These are phyloP conservation scores for Dryadula phaetusa DNA, from an alignment of 2,888 invertebrate genomes.

Conservation along the genomic window DNA sequence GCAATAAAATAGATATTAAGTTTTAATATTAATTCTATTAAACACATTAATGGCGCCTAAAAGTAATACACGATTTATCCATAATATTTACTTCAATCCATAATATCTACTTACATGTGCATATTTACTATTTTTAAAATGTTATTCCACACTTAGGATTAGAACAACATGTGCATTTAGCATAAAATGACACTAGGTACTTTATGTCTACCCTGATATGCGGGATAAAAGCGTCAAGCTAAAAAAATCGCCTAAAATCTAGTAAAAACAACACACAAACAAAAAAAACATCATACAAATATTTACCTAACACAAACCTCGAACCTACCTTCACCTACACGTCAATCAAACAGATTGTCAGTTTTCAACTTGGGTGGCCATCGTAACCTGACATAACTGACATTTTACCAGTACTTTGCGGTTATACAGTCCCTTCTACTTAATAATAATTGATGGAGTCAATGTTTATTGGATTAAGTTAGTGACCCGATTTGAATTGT, in stretches of 20 bases:
- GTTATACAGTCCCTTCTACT: neutral
- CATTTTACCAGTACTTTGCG: constrained; percentile 4
- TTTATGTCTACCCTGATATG: too few relatives aligned
- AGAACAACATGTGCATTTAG: too few relatives aligned
- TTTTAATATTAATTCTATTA: too few relatives aligned
- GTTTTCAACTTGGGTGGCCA: constrained; percentile 8
- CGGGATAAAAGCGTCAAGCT: neutral
- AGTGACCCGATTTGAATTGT: constrained; percentile 1
- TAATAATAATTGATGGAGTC: neutral
- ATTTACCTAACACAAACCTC: neutral
- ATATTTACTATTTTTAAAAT: too few relatives aligned
- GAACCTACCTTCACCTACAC: neutral
- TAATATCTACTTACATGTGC: too few relatives aligned
- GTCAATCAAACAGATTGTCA: constrained; percentile 1
- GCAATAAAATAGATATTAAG: too few relatives aligned
- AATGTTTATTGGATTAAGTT: neutral
- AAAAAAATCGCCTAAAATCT: neutral
- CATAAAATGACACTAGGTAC: too few relatives aligned
- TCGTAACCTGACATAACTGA: neutral
- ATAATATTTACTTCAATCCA: too few relatives aligned
- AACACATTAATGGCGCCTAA: too few relatives aligned
- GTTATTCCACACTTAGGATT: too few relatives aligned
- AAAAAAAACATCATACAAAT: neutral
- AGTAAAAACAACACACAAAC: neutral
- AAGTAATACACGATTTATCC: too few relatives aligned